Conservation (phyloP, 1,140 invertebrate species). For the Pemphigus obesinymphae region DNA sequence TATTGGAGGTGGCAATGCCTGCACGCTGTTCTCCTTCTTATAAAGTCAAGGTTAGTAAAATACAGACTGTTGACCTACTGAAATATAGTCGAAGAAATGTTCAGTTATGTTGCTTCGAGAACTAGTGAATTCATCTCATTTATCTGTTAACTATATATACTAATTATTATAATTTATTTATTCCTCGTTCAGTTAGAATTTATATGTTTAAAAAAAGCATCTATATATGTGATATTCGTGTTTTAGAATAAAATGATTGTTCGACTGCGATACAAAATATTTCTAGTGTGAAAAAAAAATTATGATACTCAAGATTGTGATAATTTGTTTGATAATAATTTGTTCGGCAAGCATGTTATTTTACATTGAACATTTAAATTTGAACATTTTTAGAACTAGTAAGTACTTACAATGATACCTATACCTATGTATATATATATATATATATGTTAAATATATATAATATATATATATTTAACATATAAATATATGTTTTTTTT, state of each 20-base stretch:
- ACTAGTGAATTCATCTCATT: neutral
- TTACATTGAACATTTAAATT: neutral
- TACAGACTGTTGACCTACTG: constrained; percentile 25
- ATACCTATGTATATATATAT: too few relatives aligned
- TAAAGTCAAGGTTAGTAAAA: constrained; percentile 8
- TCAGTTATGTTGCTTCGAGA: constrained; percentile 3
- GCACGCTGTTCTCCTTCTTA: neutral
- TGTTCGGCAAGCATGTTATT: neutral
- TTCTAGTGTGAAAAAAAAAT: neutral
- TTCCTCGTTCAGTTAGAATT: neutral
- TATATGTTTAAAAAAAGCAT: neutral
- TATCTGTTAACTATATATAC: neutral
- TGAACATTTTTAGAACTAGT: neutral
- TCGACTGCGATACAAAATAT: neutral
- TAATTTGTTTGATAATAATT: neutral
- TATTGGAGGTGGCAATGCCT: neutral
- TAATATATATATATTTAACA: too few relatives aligned
- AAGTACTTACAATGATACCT: too few relatives aligned
- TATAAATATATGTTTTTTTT: too few relatives aligned
- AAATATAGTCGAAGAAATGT: neutral
- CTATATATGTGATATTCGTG: neutral
- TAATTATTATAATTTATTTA: neutral
- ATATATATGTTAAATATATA: too few relatives aligned
- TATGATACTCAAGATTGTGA: constrained; percentile 18
- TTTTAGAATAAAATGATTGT: neutral